Evolutionary conservation across 2,888 invertebrate species (phyloP), one percentile per base, ranked within the genome.

Genomic region (Stegana nigrithorax): DNA sequence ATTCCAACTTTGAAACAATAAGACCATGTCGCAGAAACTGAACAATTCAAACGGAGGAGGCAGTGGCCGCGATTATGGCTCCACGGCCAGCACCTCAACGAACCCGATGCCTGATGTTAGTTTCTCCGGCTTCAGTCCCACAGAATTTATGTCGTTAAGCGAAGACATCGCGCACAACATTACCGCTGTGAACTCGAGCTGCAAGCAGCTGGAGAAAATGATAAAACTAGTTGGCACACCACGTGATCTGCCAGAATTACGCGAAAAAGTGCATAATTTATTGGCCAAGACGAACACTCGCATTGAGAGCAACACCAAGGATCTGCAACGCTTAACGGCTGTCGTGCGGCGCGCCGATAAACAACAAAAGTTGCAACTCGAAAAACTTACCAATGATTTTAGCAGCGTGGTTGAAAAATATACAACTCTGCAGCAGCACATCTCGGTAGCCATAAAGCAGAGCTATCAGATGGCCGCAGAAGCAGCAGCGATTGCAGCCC

Each of bases 131-230:
- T 91, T 91, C 81, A 91, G 91, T 74, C 91, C 91, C 2, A 90
- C 91, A 1, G 93, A 93, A 84, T 89, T 94, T 67, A 91, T 92
- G 83, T 91, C 90, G 79, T 86, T 94, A 51, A 92, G 92, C 80
- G 94, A 94, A 82, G 91, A 91, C 76, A 92, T 95, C 64, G 93
- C 91, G 0, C 91, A 93, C 60, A 94, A 93, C 84, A 91, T 95
- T 59, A 92, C 91, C 79, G 89, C 91, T 0, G 91, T 95, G 57
- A 92, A 92, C 79, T 89, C 90, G 47, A 92, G 91, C 67, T 89
- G 92, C 82, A 89, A 90, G 73, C 88, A 89, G 4, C 84, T 95
- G 71, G 93, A 94, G 81, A 91, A 90, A 81, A 90, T 91, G 73
- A 86, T 91, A 73, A 93, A 92, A 82, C 89, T 89, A 67, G 89